Percentiles rank a stretch among this genome's conserved stretches.
phyloP scores from a whole-genome alignment of 2,113 vertebrate genomes.

The Vireo altiloquus region DNA sequence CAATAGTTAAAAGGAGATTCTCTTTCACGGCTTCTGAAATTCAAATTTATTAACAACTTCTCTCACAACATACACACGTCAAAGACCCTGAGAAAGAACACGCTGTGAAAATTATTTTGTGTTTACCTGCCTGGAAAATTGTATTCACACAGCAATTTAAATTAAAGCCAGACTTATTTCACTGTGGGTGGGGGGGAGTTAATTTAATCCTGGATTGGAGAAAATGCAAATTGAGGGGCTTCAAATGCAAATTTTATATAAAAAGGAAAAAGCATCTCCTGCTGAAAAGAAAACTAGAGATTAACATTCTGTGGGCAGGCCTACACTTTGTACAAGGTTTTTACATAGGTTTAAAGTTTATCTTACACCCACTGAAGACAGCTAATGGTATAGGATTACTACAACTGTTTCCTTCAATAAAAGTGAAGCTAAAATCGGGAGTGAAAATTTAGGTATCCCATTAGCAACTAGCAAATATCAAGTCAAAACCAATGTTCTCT shows the following conservation, averaged over 20 bases:
- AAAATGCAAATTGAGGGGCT: conserved; percentile 74
- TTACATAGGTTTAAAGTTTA: conserved; percentile 37
- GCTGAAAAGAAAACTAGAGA: conserved; percentile 67
- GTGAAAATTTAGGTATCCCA: neutral
- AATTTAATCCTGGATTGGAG: conserved; percentile 55
- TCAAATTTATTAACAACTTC: conserved; percentile 27
- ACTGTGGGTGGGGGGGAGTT: conserved; percentile 20
- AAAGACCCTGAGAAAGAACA: conserved; percentile 55
- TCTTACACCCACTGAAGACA: neutral
- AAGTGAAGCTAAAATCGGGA: neutral
- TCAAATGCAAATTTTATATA: conserved; percentile 76
- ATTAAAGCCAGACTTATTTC: conserved; percentile 68
- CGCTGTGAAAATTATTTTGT: conserved; percentile 67
- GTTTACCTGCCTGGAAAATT: conserved; percentile 78
- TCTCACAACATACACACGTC: neutral
- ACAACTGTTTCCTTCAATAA: neutral
- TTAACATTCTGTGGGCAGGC: conserved; percentile 60
- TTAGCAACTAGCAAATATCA: neutral
- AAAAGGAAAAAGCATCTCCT: conserved; percentile 50
- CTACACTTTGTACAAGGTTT: conserved; percentile 49
- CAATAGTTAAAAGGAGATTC: conserved; percentile 36
- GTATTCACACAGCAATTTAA: conserved; percentile 69
- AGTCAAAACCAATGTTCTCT: neutral
- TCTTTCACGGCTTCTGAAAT: conserved; percentile 29
- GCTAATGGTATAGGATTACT: neutral